phyloP scores from a whole-genome alignment of 2,113 vertebrate species.

The Pterocles orientalis region DNA sequence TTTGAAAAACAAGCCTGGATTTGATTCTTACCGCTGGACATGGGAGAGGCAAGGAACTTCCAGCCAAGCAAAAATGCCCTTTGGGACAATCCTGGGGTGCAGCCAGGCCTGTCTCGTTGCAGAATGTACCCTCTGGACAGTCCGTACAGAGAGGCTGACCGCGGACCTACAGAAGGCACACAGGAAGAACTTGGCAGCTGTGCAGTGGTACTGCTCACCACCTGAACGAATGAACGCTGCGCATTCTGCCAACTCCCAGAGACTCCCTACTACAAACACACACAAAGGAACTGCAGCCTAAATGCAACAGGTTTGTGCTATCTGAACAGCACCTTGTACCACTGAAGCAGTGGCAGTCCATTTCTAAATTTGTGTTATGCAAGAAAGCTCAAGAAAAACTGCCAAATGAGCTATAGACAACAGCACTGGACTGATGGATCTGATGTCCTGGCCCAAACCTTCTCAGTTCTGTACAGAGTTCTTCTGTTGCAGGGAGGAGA shows the following conservation, averaged over 20 bases:
- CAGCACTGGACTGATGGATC: not conserved
- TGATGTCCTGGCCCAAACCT: not conserved
- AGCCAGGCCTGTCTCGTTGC: constrained; percentile 79
- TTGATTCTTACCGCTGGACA: constrained; percentile 80
- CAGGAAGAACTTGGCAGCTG: not conserved
- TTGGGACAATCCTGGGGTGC: constrained; percentile 76
- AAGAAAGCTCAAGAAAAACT: not conserved
- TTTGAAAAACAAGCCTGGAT: fast-evolving
- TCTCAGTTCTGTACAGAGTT: not conserved
- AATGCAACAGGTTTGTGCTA: not conserved
- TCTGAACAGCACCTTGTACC: not conserved
- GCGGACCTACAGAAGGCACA: constrained; percentile 61
- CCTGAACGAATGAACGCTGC: fast-evolving
- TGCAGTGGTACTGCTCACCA: too few relatives aligned
- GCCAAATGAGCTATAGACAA: fast-evolving
- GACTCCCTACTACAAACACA: not conserved
- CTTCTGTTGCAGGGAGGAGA: not conserved
- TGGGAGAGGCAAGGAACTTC: constrained; percentile 65
- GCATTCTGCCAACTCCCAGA: fast-evolving
- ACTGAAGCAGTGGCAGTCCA: not conserved
- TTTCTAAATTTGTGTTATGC: not conserved
- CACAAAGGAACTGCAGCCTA: not conserved
- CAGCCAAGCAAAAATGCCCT: constrained; percentile 84
- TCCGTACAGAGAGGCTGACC: constrained; percentile 76
- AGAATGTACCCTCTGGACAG: constrained; percentile 83